Base-by-base conservation (phyloP, 2,888 invertebrate genomes). In the Tiliacea aurago region DNA sequence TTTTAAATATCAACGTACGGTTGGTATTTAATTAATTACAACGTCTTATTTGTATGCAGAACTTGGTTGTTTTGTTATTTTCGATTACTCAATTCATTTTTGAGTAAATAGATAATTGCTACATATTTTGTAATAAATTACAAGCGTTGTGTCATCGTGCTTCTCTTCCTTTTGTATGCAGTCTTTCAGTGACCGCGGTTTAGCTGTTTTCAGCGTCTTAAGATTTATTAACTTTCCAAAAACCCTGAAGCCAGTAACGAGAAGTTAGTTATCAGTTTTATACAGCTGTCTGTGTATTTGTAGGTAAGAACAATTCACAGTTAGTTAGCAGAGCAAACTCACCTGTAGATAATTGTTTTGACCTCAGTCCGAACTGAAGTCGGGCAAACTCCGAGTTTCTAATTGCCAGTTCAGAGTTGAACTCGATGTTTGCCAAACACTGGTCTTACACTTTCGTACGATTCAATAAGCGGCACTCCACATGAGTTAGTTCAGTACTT, bases 281-380 rank as follows among this genome's bases (percentile, higher is more conserved):
- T 18, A 69, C 20, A 61, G 20, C 20, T 43, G 18, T 23, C 61
- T 47, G n/a, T 56, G 37, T 72, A 51, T 70, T 67, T 73, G 49
- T 63, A 59, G 33, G 28, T 55, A 70, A 62, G 73, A 85, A 73
- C 75, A 78, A 78, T 79, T 76, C 62, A 62, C 64, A 73, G 81
- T 81, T 83, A 83, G 81, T 85, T 79, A 67, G 53, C 47, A 41
- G 61, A 75, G 73, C 79, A 78, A 86, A 83, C 79, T 83, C 78
- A 82, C 80, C 77, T 75, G 64, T 77, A 70, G 77, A 77, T 83
- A 85, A 87, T 85, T 85, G 86, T 83, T 84, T 86, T 85, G 85
- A 86, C 85, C 76, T 69, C 68, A 73, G 70, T 76, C 59, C 63
- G 69, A 55, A 65, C 69, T 78, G 61, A 51, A 78, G 74, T 37